Evolutionary conservation across 2,888 invertebrate genomes (phyloP).

Genomic region (Acanthococcus lagerstroemiae): DNA sequence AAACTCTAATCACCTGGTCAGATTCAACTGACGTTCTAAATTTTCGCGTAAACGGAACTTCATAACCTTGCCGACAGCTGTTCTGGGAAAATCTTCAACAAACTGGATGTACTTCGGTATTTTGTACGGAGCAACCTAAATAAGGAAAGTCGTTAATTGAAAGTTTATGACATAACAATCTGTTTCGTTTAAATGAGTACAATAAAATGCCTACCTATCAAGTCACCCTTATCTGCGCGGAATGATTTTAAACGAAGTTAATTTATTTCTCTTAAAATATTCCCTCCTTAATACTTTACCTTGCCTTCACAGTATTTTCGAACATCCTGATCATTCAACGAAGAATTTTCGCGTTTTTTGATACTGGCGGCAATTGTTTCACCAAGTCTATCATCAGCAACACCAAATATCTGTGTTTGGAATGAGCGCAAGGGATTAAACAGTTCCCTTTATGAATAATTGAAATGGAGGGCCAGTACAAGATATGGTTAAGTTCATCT

Average conservation of each 20-base stretch:
- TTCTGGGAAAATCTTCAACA: conserved; percentile 63
- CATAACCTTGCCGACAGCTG: conserved; percentile 71
- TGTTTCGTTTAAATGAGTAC: no score
- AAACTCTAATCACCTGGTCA: no score
- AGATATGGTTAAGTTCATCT: not conserved
- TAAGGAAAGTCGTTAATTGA: not conserved
- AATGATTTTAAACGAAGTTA: no score
- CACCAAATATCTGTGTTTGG: conserved; percentile 65
- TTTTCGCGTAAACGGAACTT: conserved; percentile 52
- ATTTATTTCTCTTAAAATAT: no score
- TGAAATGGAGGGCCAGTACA: no score
- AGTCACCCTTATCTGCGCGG: no score
- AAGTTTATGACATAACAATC: no score
- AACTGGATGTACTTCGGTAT: conserved; percentile 62
- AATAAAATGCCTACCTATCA: no score
- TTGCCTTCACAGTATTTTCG: conserved; percentile 51
- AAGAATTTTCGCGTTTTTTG: conserved; percentile 47
- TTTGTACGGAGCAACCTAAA: conserved; percentile 61
- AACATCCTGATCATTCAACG: conserved; percentile 50
- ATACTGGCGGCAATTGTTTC: conserved; percentile 66
- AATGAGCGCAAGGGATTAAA: no score
- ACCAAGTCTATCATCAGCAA: conserved; percentile 62
- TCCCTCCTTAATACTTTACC: no score
- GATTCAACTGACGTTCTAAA: no score
- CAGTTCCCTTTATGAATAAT: not conserved